These are phyloP conservation scores for Anabacerthia variegaticeps DNA, from an alignment of 2,797 vertebrate species.

Conservation along the genomic window DNA sequence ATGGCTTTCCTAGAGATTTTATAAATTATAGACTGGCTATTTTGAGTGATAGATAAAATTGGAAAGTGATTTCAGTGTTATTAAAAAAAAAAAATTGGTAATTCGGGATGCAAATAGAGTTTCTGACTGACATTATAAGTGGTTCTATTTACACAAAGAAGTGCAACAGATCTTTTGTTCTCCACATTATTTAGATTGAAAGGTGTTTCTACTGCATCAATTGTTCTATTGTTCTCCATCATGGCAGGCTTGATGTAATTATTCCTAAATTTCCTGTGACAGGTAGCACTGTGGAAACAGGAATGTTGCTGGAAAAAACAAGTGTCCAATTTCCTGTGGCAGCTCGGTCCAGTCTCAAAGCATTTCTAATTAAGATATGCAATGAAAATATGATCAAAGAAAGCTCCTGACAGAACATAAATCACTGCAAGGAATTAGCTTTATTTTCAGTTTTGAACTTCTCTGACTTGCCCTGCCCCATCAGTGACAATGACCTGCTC, in stretches of 20 bases:
- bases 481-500: neutral
- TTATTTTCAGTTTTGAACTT: neutral
- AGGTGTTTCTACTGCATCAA: neutral
- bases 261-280: neutral
- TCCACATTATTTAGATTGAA: neutral
- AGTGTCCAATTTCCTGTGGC: neutral
- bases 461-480: neutral
- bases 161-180: neutral
- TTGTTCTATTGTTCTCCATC: neutral
- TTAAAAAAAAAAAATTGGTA: no score
- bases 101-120: neutral
- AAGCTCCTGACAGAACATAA: neutral
- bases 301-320: neutral
- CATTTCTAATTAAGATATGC: neutral
- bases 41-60: neutral
- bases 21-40: neutral
- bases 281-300: neutral
- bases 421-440: neutral
- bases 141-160: neutral
- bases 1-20: neutral
- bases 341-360: neutral
- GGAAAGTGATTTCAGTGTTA: neutral
- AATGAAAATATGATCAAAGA: neutral
- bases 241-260: neutral
- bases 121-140: neutral